These are phyloP conservation scores for Acrocephalus scirpaceus DNA, from an alignment of 2,797 vertebrate species.

Conservation along the genomic window DNA sequence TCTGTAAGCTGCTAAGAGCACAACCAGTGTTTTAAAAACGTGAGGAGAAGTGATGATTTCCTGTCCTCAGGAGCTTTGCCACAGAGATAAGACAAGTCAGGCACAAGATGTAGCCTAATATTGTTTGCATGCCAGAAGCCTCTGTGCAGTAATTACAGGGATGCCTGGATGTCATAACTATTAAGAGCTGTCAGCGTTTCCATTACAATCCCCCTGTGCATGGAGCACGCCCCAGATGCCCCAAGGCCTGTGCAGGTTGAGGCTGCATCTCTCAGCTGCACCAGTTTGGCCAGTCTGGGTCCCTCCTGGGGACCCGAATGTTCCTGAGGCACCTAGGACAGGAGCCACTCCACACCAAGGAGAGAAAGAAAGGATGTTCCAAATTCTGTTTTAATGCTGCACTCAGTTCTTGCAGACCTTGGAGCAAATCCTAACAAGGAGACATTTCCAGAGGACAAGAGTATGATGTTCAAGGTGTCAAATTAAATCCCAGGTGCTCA, in stretches of 20 bases:
- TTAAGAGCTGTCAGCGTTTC: constrained; percentile 44
- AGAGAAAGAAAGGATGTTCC: background rate
- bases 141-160: constrained; percentile 39
- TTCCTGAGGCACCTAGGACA: accelerated
- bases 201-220: constrained; percentile 49
- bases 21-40: background rate
- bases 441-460: background rate
- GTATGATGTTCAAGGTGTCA: background rate
- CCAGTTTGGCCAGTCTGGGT: accelerated
- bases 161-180: constrained; percentile 42
- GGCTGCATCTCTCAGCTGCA: background rate
- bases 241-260: background rate
- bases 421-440: background rate
- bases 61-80: background rate
- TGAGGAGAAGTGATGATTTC: background rate
- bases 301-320: background rate
- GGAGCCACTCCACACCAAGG: background rate
- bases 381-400: background rate
- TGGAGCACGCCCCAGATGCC: constrained; percentile 20
- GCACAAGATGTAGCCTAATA: background rate
- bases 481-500: background rate
- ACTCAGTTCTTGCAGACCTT: background rate
- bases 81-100: background rate
- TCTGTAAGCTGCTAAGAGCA: background rate
- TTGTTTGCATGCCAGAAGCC: constrained; percentile 50